Conservation (phyloP, 2,797 vertebrate genomes). For the Chloroceryle inda region DNA sequence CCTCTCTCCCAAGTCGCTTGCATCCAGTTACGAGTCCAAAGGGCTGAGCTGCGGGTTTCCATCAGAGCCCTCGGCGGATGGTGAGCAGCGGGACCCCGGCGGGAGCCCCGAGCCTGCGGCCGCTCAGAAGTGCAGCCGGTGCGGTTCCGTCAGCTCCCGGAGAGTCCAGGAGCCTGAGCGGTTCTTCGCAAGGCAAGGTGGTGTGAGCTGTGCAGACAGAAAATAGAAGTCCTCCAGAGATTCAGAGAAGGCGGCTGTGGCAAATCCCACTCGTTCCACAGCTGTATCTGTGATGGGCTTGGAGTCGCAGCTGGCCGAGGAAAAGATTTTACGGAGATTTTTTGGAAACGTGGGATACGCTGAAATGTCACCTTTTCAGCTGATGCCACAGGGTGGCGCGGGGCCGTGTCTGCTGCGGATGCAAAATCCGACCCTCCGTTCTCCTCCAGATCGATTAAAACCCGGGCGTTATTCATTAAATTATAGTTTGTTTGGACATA, state of each 20-base stretch:
- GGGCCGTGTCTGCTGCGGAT: neutral
- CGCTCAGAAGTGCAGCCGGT: fast-evolving
- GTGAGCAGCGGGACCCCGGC: fast-evolving
- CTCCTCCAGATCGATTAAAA: neutral
- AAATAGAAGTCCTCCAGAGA: neutral
- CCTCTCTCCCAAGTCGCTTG: neutral
- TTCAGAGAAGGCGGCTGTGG: neutral
- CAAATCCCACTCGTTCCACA: neutral
- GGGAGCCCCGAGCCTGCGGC: neutral
- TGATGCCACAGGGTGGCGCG: neutral
- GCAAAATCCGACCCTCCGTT: neutral
- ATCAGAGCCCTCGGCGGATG: neutral
- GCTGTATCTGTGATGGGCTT: neutral
- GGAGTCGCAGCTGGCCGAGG: neutral
- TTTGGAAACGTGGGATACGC: neutral
- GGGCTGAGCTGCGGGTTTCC: neutral
- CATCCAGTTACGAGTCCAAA: neutral
- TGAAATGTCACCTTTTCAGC: neutral
- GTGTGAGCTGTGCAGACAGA: neutral
- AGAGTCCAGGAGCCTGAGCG: neutral
- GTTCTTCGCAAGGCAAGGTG: neutral
- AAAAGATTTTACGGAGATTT: neutral
- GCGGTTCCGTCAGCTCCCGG: neutral
- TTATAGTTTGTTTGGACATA: neutral
- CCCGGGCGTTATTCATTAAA: fast-evolving